A percentile compares a stretch with the other conserved stretches of the same genome.
Conservation (phyloP, 2,113 vertebrate genomes). For the Elephas maximus region DNA sequence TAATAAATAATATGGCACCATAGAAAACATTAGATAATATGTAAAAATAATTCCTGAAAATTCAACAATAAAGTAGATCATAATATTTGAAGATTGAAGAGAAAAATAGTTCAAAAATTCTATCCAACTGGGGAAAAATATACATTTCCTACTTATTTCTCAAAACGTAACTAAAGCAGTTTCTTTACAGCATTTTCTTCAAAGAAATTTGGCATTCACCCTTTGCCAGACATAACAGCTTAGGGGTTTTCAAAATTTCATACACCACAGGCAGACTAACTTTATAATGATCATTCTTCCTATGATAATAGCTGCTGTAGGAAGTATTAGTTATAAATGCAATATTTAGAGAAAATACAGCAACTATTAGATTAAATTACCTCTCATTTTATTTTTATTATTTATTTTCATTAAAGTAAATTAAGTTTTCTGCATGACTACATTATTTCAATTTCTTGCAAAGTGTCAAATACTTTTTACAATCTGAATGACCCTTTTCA, state of each 20-base stretch:
- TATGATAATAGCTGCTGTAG: constrained; percentile 43
- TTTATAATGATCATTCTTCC: background rate
- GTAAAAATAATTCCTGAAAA: constrained; percentile 40
- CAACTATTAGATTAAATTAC: constrained; percentile 52
- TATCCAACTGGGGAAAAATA: constrained; percentile 44
- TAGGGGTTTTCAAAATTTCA: constrained; percentile 25
- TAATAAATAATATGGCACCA: background rate
- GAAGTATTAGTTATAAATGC: constrained; percentile 8
- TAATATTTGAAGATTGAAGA: constrained; percentile 16
- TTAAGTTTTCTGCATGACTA: constrained; percentile 27
- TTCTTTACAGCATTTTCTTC: background rate
- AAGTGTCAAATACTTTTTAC: background rate
- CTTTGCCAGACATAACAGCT: background rate
- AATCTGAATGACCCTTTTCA: background rate
- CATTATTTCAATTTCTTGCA: constrained; percentile 9
- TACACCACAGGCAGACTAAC: background rate
- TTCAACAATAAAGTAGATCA: constrained; percentile 37
- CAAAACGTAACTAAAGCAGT: constrained; percentile 13
- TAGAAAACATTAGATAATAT: constrained; percentile 21
- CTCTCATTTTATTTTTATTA: background rate
- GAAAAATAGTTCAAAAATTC: background rate
- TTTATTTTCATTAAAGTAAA: constrained; percentile 57
- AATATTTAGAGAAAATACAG: constrained; percentile 14
- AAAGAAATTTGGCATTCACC: background rate
- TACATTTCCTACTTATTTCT: background rate